Evolutionary conservation across 2,113 vertebrate species (phyloP), one percentile per base, ranked within the genome.

Genomic region (Daphoenositta chrysoptera): DNA sequence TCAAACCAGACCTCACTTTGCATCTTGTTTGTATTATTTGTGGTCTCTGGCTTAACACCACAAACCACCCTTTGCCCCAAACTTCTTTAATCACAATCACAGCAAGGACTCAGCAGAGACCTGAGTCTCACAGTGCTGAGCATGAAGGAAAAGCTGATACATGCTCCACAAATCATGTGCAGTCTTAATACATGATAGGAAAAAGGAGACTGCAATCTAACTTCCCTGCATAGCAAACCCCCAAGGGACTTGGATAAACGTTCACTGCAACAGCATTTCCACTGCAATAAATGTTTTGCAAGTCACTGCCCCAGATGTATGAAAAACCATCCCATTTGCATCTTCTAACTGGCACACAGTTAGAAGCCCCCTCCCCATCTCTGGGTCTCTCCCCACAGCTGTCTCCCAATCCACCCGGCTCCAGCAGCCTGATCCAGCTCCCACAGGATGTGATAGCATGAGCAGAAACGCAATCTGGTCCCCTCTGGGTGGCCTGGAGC

Each of bases 1-100:
- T 86, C 76, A 77, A 94, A 89, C 47, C 72, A 96, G 90, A 78
- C 71, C 56, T 83, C 71, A 44, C 21, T 91, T 58, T 4, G 13
- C 79, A 77, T 92, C 87, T 95, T 96, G 83, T 95, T 95, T 84
- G 71, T 78, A 44, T 92, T 97, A 75, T 88, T 89, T 95, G 90
- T 56, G 93, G 90, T 93, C 69, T 92, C 92, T 89, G 83, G 69
- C 51, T 92, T 83, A 83, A 89, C 88, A 96, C 86, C 64, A 87
- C 76, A 90, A 95, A 79, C 76, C 71, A 95, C 28, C 16, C 83
- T 78, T 93, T 94, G 72, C 77, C 80, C 85, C 71, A 81, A 23
- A 90, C 37, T 81, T 47, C 68, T 95, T 94, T 86, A 93, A 95
- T 92, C 75, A 94, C 51, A 81, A 6, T 18, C 68, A 58, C 66